Conservation (phyloP, 2,797 vertebrate species). For the Tiaroga cobitis region DNA sequence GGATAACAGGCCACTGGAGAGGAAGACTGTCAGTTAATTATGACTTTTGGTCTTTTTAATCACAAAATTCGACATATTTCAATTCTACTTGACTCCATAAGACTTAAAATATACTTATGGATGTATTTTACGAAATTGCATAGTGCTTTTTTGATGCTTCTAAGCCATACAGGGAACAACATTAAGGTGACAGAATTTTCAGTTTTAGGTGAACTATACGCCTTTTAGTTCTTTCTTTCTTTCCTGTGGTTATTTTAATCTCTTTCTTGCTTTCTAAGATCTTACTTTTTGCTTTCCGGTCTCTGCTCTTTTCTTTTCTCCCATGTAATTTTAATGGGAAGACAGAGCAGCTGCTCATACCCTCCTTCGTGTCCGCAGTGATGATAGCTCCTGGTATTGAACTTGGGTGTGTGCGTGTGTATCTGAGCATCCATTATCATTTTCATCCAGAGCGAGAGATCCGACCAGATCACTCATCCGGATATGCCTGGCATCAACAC, state of each 20-base stretch:
- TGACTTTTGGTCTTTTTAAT: not conserved
- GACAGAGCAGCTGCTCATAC: conserved; percentile 61
- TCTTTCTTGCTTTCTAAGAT: conserved; percentile 45
- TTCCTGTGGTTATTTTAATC: not conserved
- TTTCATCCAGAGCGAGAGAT: conserved; percentile 53
- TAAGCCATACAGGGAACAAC: not conserved
- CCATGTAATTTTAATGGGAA: conserved; percentile 68
- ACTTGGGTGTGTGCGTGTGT: conserved; percentile 32
- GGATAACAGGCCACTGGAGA: not conserved
- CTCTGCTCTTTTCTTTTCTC: conserved; percentile 40
- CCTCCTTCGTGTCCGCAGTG: conserved; percentile 15
- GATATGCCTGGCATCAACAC: conserved; percentile 68
- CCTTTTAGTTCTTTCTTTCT: not conserved
- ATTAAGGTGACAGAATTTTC: not conserved
- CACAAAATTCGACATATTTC: not conserved
- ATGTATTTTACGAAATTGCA: not conserved
- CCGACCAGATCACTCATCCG: conserved; percentile 65
- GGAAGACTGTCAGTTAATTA: not conserved
- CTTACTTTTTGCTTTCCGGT: conserved; percentile 12
- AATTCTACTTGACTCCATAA: not conserved
- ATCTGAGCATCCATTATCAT: conserved; percentile 62
- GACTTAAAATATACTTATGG: not conserved
- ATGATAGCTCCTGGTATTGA: conserved; percentile 36
- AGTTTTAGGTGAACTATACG: not conserved
- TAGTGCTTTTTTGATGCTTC: not conserved